Base-by-base conservation (phyloP, 1,140 invertebrate genomes). In the Whitmania pigra region DNA sequence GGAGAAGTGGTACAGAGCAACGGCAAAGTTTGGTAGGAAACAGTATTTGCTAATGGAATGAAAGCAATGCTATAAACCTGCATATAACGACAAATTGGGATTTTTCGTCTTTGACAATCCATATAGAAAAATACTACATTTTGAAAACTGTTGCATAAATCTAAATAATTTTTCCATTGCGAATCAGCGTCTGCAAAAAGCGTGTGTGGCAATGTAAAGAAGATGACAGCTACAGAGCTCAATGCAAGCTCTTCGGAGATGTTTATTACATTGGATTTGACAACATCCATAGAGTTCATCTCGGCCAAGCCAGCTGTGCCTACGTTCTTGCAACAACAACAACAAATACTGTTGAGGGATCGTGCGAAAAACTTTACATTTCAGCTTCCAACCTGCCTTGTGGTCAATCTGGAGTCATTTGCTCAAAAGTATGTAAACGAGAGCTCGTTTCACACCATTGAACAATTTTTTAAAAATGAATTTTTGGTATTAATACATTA, bases 321-420 rank as follows among this genome's bases (percentile, higher is more conserved):
- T 63, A 63, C 57, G 29, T 63, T 63, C 57, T 63, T 63, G 29
- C 22, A 25, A 63, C 7, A 31, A 63, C n/a, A 22, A n/a, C 29
- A 15, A 31, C 9, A 11, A 63, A 11, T 20, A 22, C 13, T 25
- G 11, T 22, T 63, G 22, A 22, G 9, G 22, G 22, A 25, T 22
- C 22, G 11, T 63, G 57, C 57, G 57, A 63, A 25, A 20, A 22
- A 0, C 29, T 63, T 22, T 63, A 63, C 57, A 63, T 63, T 20
- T 22, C 57, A 25, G 57, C 57, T 13, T 63, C 4, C 11, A 63
- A 63, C 11, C 57, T 63, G 22, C 57, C 57, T 31, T 63, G 57
- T 63, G 57, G 57, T 63, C 57, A 63, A 31, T 63, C 57, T 63
- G 57, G 57, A 63, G 57, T 63, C 15, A 63, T 63, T 63, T 63